A percentile compares a stretch with the other conserved stretches of the same genome.
Conservation (phyloP, 2,888 invertebrate genomes). For the Caenorhabditis panamensis region DNA sequence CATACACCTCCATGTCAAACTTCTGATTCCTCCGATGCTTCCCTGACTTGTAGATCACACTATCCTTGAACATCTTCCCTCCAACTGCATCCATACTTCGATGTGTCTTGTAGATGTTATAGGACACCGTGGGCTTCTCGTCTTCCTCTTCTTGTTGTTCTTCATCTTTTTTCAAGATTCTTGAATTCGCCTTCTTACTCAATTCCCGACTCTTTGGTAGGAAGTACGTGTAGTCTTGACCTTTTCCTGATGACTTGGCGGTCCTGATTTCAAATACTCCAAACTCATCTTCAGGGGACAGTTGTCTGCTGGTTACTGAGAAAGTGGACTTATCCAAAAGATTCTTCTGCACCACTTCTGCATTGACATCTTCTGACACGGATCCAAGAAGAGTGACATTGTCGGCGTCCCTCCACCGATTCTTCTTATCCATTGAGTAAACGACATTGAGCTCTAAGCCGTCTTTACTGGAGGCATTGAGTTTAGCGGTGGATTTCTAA, state of each 20-base stretch:
- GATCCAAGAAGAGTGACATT: background rate
- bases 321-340: constrained; percentile 6
- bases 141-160: constrained; percentile 1
- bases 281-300: too few relatives aligned
- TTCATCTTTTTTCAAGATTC: too few relatives aligned
- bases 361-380: constrained; percentile 21
- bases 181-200: constrained; percentile 35
- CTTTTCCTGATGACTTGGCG: too few relatives aligned
- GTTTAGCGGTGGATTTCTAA: constrained; percentile 15
- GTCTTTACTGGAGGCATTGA: constrained; percentile 16
- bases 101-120: constrained; percentile 41
- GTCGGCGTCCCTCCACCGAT: constrained; percentile 31
- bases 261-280: too few relatives aligned
- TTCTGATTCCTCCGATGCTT: constrained; percentile 1
- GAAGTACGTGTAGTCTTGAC: too few relatives aligned
- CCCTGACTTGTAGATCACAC: too few relatives aligned
- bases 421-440: constrained; percentile 42
- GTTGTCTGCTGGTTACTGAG: constrained; percentile 18
- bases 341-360: constrained; percentile 44
- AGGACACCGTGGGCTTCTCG: constrained; percentile 26
- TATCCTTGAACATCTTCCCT: constrained; percentile 27
- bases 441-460: constrained; percentile 29
- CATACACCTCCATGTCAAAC: constrained; percentile 5
- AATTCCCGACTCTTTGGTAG: constrained; percentile 27
- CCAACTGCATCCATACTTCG: constrained; percentile 29